Evolutionary conservation across 2,797 vertebrate species (phyloP).

Genomic region (Brachyalestes nurse): DNA sequence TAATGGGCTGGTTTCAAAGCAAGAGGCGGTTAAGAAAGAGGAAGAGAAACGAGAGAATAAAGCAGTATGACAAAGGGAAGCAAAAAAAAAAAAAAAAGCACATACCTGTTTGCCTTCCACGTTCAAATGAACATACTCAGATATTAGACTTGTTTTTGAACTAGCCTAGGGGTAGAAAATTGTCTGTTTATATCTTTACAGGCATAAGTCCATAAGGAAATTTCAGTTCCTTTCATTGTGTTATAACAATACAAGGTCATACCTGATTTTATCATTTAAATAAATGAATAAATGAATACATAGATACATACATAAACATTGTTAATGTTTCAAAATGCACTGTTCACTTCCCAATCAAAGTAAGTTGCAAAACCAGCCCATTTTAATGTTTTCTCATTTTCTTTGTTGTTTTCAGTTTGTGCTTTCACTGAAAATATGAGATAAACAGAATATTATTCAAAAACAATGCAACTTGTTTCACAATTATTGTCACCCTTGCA

Average conservation of each 20-base stretch:
- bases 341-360: no score
- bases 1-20: slow-evolving; percentile 60
- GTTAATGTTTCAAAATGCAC: no score
- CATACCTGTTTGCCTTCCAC: slow-evolving; percentile 18
- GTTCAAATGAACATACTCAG: background rate
- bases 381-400: no score
- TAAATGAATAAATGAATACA: no score
- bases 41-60: slow-evolving; percentile 34
- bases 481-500: no score
- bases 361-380: no score
- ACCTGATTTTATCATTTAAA: no score
- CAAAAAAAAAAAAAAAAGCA: slow-evolving; percentile 10
- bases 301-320: no score
- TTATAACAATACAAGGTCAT: no score
- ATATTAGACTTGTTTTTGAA: background rate
- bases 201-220: background rate
- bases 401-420: background rate
- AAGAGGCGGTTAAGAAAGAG: slow-evolving; percentile 42
- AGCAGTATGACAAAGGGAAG: slow-evolving; percentile 17
- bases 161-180: background rate
- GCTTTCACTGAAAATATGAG: background rate
- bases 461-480: background rate
- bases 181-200: background rate
- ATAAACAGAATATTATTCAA: background rate
- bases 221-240: background rate